Base-by-base conservation (phyloP, 2,797 vertebrate genomes). In the Clarias fuscus region DNA sequence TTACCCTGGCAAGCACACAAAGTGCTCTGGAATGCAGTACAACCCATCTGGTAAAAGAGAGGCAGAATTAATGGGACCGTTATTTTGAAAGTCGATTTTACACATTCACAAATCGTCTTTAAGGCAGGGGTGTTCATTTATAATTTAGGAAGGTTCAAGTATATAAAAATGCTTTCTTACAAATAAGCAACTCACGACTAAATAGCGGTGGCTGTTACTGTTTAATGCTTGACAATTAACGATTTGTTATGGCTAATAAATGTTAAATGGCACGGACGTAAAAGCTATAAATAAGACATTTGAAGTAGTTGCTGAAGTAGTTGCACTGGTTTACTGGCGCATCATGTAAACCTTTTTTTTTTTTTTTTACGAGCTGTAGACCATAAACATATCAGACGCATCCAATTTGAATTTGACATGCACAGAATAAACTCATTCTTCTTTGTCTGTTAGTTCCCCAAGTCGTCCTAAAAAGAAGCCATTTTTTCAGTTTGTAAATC, bases 61-160 rank as follows among this genome's bases (percentile, higher is more conserved):
- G 1, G 62, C 7, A 0, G 8, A 67, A 67, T 82, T 48, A 64
- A 65, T 27, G 24, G 24, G 61, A 81, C 22, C 24, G 24, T 48
- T 65, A 48, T 81, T 81, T 81, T 65, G 17, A 48, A 48, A 65
- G 37, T 65, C 8, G 2, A 65, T 64, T 64, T 79, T 79, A 79
- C 24, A 77, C 53, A 27, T 53, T 30, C 72, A 53, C 14, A 5
- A 53, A 27, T 10, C 3, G 43, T 11, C 58, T 37, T 18, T 48
- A 48, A 43, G 24, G 24, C 37, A 59, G 27, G 10, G 53, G 20
- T 33, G 7, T 48, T 67, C 17, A 48, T 4, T 67, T 67, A 56
- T 5, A 68, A 53, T 68, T 82, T 30, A 53, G 5, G 59, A 64
- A 40, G 1, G 43, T 65, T 24, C 40, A 24, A 20, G 13, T 81